These are phyloP conservation scores for Ceratosolen fusciceps DNA, from an alignment of 1,140 invertebrate species.

Conservation along the genomic window DNA sequence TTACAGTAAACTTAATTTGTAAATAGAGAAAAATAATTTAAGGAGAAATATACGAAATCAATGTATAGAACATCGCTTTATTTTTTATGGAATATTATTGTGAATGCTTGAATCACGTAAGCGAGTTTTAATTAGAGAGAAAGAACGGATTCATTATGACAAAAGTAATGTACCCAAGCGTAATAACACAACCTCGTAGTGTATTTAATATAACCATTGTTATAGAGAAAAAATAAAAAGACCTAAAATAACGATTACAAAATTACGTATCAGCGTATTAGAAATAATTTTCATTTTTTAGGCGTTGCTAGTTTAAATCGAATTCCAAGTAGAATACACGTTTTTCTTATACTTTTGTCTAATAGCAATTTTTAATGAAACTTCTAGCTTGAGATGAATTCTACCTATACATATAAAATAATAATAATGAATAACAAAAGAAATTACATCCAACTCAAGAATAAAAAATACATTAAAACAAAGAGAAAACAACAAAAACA, in stretches of 20 bases:
- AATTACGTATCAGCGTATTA: conserved; percentile 13
- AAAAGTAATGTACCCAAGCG: conserved; percentile 1
- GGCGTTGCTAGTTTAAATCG: neutral
- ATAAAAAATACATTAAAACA: too few relatives aligned
- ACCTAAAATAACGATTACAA: neutral
- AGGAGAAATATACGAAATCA: neutral
- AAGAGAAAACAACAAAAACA: too few relatives aligned
- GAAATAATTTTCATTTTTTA: neutral
- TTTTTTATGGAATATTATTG: neutral
- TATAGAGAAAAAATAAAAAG: conserved; percentile 10
- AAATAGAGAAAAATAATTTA: neutral
- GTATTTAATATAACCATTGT: conserved; percentile 1
- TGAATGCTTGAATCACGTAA: conserved; percentile 16
- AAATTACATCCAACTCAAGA: too few relatives aligned
- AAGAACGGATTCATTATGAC: conserved; percentile 31
- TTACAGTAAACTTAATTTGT: neutral
- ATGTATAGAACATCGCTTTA: neutral
- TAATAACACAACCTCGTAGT: neutral
- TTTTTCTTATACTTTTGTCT: neutral
- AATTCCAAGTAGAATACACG: neutral
- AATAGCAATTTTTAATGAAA: neutral
- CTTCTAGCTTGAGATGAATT: too few relatives aligned
- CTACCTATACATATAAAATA: too few relatives aligned
- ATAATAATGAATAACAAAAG: too few relatives aligned
- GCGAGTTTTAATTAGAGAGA: conserved; percentile 9